Evolutionary conservation across 37 sponge, comb jelly and placozoan genomes (phyloP), one percentile per base, ranked within the genome.

Genomic region (Mnemiopsis leidyi): DNA sequence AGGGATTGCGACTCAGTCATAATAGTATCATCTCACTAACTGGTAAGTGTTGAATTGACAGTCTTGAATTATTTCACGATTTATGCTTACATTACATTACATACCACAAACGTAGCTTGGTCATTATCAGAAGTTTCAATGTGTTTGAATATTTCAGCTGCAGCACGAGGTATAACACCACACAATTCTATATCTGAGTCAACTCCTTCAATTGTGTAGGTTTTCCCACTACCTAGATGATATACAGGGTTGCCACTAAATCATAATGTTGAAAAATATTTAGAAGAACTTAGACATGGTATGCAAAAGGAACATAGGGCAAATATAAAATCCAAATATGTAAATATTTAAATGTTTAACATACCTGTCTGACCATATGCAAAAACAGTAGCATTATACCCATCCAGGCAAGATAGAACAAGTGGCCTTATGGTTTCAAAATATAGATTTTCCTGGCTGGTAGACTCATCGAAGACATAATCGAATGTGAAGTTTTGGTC

Each of bases 401-500:
- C 95, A 68, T 93, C 93, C 21, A 95, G 39, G 32, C 69, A 93
- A 23, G 67, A 83, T 2, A 40, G 69, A 16, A 95, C 94, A 38
- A 95, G 39, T 26, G 94, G 94, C 7, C 21, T 23, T 3, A 96
- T 95, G 77, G 93, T 92, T 26, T 77, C 32, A 36, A 83, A 32
- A 77, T 94, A 97, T 16, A 95, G 82, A 18, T 38, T 29, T 0
- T 18, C 95, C 73, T 97, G 97, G 7, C 92, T 69, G 0, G 95
- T 92, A 0, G 69, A 0, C 26, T 94, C 94, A 5, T 93, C 93
- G 68, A 97, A 94, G 21, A 95, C 93, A 36, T 92, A 93, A 92
- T 97, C 96, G 75, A 97, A 97, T 2, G 95, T 94, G 93, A 97
- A 97, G n/a, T 18, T 36, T 29, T 83, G 68, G 77, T 95, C 94